Conservation (phyloP, 2,888 invertebrate species). For the Campopleginae sp. region DNA sequence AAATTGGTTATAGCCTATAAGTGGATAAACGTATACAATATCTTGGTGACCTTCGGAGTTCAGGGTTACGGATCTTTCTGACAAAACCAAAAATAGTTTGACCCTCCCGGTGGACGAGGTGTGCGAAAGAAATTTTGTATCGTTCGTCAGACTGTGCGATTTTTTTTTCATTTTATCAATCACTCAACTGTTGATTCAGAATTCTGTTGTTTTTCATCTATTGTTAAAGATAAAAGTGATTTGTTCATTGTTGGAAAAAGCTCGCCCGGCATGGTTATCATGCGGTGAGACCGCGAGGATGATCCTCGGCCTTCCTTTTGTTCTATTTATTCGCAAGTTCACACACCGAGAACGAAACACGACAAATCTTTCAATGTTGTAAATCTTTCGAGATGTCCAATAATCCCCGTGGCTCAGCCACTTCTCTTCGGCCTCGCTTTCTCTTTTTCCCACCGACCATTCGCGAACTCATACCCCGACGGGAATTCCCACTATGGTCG, state of each 20-base stretch:
- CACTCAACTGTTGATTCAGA: not conserved
- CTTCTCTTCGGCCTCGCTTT: constrained; percentile 1
- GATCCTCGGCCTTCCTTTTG: not conserved
- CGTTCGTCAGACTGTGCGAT: not conserved
- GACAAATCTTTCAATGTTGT: constrained; percentile 31
- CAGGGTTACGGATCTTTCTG: constrained; percentile 12
- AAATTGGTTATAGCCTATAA: constrained; percentile 41
- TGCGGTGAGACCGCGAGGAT: constrained; percentile 6
- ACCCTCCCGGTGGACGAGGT: constrained; percentile 1
- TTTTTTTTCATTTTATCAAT: not conserved
- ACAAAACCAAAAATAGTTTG: constrained; percentile 44
- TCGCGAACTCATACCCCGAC: constrained; percentile 10
- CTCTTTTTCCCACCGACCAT: not conserved
- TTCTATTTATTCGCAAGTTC: constrained; percentile 39
- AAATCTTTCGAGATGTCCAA: constrained; percentile 59
- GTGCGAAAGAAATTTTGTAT: constrained; percentile 22
- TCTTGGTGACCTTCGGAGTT: constrained; percentile 36
- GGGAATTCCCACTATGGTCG: constrained; percentile 30
- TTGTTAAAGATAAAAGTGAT: not conserved
- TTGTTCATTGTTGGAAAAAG: not conserved
- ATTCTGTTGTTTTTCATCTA: not conserved
- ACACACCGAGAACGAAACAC: constrained; percentile 1
- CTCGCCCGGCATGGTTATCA: not conserved
- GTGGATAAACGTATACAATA: constrained; percentile 15
- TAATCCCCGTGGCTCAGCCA: constrained; percentile 42